Percentiles rank a stretch among this genome's conserved stretches.
These are phyloP conservation scores for Cynaeus angustus DNA, from an alignment of 2,888 invertebrate species.

Conservation along the genomic window DNA sequence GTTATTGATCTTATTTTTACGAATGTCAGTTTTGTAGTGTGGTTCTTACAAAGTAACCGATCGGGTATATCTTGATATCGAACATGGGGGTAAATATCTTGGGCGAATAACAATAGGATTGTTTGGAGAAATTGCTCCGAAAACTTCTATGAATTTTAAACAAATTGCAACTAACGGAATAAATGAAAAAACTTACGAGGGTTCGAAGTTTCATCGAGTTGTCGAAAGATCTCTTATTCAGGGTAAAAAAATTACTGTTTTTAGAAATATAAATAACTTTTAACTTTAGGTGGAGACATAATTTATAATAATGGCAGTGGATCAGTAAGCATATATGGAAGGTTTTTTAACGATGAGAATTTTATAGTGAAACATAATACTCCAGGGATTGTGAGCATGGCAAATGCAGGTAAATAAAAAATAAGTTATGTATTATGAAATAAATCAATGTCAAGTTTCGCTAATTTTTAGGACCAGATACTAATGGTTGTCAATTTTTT, in stretches of 20 bases:
- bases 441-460: too few species aligned
- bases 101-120: constrained; percentile 90
- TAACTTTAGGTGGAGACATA: constrained; percentile 85
- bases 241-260: constrained; percentile 74
- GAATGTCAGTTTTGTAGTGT: constrained; percentile 65
- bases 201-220: constrained; percentile 87
- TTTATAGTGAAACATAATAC: constrained; percentile 85
- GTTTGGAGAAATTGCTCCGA: constrained; percentile 91
- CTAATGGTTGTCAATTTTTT: constrained; percentile 97
- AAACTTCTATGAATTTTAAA: constrained; percentile 90
- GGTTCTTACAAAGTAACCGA: constrained; percentile 79
- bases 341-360: constrained; percentile 90
- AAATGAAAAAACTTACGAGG: constrained; percentile 84
- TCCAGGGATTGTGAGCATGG: constrained; percentile 94
- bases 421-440: background rate
- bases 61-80: constrained; percentile 88
- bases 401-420: constrained; percentile 79
- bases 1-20: too few species aligned
- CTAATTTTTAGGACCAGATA: constrained; percentile 80
- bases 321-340: constrained; percentile 89
- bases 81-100: constrained; percentile 80
- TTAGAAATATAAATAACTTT: background rate
- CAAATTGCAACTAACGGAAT: constrained; percentile 85
- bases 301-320: constrained; percentile 88
- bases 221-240: constrained; percentile 94